Percentiles rank a stretch among this genome's conserved stretches.
Conservation (phyloP, 2,888 invertebrate genomes). For the Chrysodeixis includens region DNA sequence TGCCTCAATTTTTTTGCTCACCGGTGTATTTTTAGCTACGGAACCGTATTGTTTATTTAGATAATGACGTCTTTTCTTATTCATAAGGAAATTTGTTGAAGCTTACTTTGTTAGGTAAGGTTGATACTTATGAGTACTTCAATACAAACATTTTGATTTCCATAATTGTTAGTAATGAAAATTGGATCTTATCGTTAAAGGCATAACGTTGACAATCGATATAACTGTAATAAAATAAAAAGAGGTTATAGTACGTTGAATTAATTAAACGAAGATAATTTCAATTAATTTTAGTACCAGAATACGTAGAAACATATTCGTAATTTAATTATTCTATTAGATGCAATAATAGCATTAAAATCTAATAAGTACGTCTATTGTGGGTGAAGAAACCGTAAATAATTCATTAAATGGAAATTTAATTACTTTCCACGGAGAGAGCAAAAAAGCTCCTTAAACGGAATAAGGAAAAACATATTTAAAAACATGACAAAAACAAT, state of each 20-base stretch:
- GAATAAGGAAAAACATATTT: not conserved
- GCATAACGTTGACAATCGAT: too few relatives aligned
- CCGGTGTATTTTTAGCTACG: constrained; percentile 26
- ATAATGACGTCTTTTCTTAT: constrained; percentile 22
- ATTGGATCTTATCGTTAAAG: too few relatives aligned
- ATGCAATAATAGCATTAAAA: constrained; percentile 4
- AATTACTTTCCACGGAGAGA: constrained; percentile 18
- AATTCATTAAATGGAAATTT: constrained; percentile 12
- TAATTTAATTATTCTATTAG: not conserved
- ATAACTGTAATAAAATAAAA: too few relatives aligned
- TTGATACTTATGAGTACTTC: too few relatives aligned
- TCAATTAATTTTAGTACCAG: too few relatives aligned
- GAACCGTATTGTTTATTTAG: constrained; percentile 20
- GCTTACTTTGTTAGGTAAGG: too few relatives aligned
- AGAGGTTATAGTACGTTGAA: too few relatives aligned
- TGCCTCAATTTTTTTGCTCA: constrained; percentile 23
- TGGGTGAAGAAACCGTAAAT: not conserved
- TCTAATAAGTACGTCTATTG: not conserved
- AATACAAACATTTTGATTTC: too few relatives aligned
- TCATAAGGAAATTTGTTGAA: not conserved
- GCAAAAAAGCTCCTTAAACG: constrained; percentile 9
- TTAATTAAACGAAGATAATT: too few relatives aligned
- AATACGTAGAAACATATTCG: too few relatives aligned
- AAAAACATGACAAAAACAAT: not conserved
- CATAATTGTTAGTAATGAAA: too few relatives aligned